Conservation (phyloP, 1,140 invertebrate species). For the Galleria mellonella region DNA sequence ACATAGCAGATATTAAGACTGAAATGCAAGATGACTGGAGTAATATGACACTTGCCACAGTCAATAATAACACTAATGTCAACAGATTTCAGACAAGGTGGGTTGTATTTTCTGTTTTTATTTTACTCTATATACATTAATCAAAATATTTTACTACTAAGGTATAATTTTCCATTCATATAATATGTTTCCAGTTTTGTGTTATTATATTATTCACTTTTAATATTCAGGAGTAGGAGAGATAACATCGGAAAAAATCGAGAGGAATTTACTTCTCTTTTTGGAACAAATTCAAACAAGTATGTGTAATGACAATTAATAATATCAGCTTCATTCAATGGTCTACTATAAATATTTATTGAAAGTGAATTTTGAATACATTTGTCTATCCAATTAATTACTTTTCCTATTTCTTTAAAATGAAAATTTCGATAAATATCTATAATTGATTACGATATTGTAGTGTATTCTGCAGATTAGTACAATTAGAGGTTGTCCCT, state of each 20-base stretch:
- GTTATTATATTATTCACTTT: slow-evolving; percentile 22
- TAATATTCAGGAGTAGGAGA: slow-evolving; percentile 60
- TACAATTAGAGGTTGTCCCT: too few relatives aligned
- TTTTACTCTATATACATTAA: too few relatives aligned
- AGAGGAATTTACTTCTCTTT: slow-evolving; percentile 57
- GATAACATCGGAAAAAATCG: slow-evolving; percentile 60
- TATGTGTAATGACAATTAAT: slow-evolving; percentile 50
- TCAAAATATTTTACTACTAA: too few relatives aligned
- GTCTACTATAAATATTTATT: slow-evolving; percentile 52
- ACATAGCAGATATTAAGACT: slow-evolving; percentile 65
- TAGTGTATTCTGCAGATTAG: too few relatives aligned
- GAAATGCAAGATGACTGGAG: slow-evolving; percentile 69
- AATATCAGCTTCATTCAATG: slow-evolving; percentile 20
- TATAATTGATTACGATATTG: slow-evolving; percentile 15
- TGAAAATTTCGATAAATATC: slow-evolving; percentile 29
- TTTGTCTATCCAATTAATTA: too few relatives aligned
- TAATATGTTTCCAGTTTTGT: too few relatives aligned
- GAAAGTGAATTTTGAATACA: too few relatives aligned
- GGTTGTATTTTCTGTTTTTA: slow-evolving; percentile 10
- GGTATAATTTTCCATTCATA: too few relatives aligned
- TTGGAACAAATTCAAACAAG: slow-evolving; percentile 63
- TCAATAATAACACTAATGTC: slow-evolving; percentile 50
- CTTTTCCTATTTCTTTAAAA: not conserved
- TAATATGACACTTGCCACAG: slow-evolving; percentile 64
- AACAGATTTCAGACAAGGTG: slow-evolving; percentile 60